phyloP scores from a whole-genome alignment of 1,140 invertebrate species.

The Brachystomella parvula region DNA sequence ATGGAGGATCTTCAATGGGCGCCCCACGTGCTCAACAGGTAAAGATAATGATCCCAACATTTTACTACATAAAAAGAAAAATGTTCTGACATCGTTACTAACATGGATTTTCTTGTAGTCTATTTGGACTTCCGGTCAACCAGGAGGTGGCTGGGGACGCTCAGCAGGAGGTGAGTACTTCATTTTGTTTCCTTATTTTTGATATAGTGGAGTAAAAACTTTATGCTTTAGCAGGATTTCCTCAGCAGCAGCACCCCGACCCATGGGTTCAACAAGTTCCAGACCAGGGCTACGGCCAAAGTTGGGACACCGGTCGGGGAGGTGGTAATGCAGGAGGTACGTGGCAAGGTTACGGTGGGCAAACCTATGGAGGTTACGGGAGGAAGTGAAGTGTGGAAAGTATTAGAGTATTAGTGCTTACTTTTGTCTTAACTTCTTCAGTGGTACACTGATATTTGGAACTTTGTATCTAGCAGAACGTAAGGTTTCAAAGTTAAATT shows the following conservation, averaged over 20 bases:
- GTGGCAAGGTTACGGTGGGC: conserved; percentile 33
- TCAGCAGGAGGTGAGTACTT: conserved; percentile 32
- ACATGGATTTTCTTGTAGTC: background rate
- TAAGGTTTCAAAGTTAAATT: too few species aligned
- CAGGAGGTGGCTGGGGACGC: conserved; percentile 1
- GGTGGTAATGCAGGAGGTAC: conserved; percentile 25
- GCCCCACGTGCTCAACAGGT: conserved; percentile 10
- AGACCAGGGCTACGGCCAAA: conserved; percentile 36
- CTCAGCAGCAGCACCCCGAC: conserved; percentile 11
- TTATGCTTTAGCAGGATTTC: too few species aligned
- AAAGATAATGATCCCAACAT: too few species aligned
- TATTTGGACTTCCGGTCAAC: background rate
- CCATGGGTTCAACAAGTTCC: conserved; percentile 36
- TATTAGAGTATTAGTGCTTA: background rate
- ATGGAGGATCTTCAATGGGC: conserved; percentile 19
- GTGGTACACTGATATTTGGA: too few species aligned
- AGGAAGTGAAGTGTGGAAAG: background rate
- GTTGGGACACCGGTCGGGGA: conserved; percentile 25
- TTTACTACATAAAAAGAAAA: background rate
- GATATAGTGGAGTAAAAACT: too few species aligned
- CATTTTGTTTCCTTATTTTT: background rate
- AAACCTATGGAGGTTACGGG: conserved; percentile 26
- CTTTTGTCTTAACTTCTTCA: background rate
- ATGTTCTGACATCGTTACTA: conserved; percentile 5
- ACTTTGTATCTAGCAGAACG: too few species aligned